Base-by-base conservation (phyloP, 2,113 vertebrate genomes). In the Procapra przewalskii region DNA sequence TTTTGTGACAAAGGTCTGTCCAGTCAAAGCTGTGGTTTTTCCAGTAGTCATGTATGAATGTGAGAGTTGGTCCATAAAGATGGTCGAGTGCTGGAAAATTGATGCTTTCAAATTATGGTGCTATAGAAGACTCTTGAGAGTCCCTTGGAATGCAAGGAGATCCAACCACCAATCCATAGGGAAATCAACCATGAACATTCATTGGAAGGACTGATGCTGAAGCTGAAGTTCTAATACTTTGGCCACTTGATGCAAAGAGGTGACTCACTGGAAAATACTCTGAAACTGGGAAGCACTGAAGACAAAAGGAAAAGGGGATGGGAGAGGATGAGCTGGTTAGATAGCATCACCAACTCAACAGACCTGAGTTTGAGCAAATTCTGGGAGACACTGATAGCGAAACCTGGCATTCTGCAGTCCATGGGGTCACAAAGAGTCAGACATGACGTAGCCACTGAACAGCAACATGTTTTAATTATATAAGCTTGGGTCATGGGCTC, bases 71-170 rank as follows among this genome's bases (percentile, higher is more conserved):
- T n/a, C 33, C 64, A 10, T 21, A 71, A 71, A 71, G n/a, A 71
- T 36, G 4, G n/a, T 3, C 0, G 2, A 36, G n/a, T 11, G 19
- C 19, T 71, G n/a, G n/a, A n/a, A 36, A 71, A 36, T 11, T 23
- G 17, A 36, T 71, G n/a, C 10, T 71, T 71, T 71, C n/a, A 21
- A 71, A 21, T 40, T 71, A 11, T 23, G 19, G n/a, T 40, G 4
- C 19, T 71, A 12, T n/a, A 23, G 19, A 71, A 36, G n/a, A 71
- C n/a, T 71, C 67, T 71, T 71, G 67, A 71, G 64, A 71, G 19
- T 40, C 67, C 19, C 67, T 71, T 71, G 67, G 67, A 23, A 19
- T 36, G n/a, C 67, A 71, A 40, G n/a, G 67, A 71, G 67, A 40
- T 40, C 67, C 23, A 71, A 71, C 9, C 9, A 71, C n/a, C 64